phyloP scores from a whole-genome alignment of 2,888 invertebrate genomes.

The Lepeophtheirus nordmannii region DNA sequence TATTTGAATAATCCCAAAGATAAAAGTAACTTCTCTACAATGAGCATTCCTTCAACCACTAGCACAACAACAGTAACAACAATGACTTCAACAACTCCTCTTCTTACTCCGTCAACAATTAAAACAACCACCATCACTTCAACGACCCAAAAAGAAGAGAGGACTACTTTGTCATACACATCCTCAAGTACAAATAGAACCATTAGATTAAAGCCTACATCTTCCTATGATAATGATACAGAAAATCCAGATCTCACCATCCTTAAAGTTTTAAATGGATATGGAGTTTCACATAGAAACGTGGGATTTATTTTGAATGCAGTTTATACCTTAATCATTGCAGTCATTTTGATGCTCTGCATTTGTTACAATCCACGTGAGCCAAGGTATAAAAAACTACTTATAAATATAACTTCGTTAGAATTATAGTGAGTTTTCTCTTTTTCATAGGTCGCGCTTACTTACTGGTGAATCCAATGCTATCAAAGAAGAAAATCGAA shows the following conservation, averaged over 20 bases:
- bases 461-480: background rate
- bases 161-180: background rate
- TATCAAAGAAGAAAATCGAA: conserved; percentile 13
- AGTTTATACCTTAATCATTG: conserved; percentile 7
- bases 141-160: background rate
- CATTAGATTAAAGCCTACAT: background rate
- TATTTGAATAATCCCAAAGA: conserved; percentile 3
- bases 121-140: background rate
- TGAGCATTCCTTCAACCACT: background rate
- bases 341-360: conserved; percentile 13
- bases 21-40: background rate
- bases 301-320: conserved; percentile 21
- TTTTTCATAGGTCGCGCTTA: background rate
- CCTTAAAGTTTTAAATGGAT: conserved; percentile 2
- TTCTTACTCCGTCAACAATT: background rate
- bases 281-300: conserved; percentile 16
- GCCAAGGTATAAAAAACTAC: conserved; percentile 14
- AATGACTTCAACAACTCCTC: background rate
- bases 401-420: background rate
- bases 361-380: conserved; percentile 19
- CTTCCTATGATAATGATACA: conserved; percentile 20
- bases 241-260: conserved; percentile 13
- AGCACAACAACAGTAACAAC: background rate
- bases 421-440: background rate
- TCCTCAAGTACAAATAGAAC: background rate